A percentile compares a stretch with the other conserved stretches of the same genome.
Evolutionary conservation across 1,140 invertebrate genomes (phyloP).

Genomic region (Drosophila insularis): DNA sequence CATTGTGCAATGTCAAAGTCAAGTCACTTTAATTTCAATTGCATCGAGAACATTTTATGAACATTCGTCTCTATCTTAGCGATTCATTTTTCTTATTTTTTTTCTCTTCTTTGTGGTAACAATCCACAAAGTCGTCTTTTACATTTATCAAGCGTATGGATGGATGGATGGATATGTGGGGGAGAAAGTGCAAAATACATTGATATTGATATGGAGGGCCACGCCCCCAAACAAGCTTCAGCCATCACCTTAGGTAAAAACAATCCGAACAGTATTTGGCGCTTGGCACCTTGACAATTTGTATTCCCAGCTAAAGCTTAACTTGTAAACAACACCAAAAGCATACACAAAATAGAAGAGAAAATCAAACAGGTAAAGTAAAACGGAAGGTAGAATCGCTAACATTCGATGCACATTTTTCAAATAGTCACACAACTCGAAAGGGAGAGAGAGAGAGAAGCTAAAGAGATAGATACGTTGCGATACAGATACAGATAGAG

Average conservation of each 20-base stretch:
- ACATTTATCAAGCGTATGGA: constrained; percentile 1
- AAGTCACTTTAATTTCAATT: constrained; percentile 2
- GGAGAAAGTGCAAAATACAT: constrained; percentile 53
- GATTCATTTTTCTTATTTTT: neutral
- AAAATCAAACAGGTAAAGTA: constrained; percentile 14
- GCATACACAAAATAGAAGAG: constrained; percentile 2
- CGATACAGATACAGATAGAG: constrained; percentile 62
- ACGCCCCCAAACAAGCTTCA: constrained; percentile 27
- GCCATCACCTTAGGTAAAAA: constrained; percentile 29
- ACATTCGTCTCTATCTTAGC: constrained; percentile 7
- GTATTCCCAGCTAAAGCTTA: constrained; percentile 45
- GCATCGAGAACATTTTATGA: neutral
- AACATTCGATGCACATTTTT: constrained; percentile 71
- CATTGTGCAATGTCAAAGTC: neutral
- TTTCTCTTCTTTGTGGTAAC: neutral
- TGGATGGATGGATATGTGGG: neutral
- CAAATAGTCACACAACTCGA: constrained; percentile 49
- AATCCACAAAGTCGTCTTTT: constrained; percentile 1
- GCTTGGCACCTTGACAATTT: constrained; percentile 75
- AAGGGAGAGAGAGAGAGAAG: neutral
- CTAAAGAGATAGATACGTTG: constrained; percentile 40
- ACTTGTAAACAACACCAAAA: constrained; percentile 45
- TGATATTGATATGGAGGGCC: constrained; percentile 65
- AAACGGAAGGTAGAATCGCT: constrained; percentile 56
- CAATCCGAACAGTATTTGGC: constrained; percentile 56